Conservation (phyloP, 2,888 invertebrate genomes). For the Drosophila borborema region DNA sequence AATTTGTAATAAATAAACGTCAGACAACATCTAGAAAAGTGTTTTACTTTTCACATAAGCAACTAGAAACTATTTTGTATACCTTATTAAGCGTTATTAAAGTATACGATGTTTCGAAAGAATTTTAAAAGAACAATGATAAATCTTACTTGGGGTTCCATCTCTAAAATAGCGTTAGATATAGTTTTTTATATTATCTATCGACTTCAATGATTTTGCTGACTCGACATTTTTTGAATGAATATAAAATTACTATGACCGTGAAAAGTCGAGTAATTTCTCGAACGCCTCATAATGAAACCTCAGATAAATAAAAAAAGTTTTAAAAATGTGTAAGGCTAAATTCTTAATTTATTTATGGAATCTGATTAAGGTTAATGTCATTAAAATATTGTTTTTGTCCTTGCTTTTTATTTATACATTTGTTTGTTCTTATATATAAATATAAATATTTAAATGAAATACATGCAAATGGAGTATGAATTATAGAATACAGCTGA, state of each 20-base stretch:
- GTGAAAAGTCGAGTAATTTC: not conserved
- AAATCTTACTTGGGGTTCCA: too few relatives aligned
- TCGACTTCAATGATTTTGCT: too few relatives aligned
- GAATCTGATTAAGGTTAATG: conserved; percentile 70
- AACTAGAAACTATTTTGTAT: too few relatives aligned
- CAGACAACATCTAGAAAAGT: too few relatives aligned
- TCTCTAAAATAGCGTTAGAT: too few relatives aligned
- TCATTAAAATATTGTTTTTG: conserved; percentile 52
- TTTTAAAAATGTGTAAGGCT: conserved; percentile 11
- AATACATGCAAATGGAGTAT: conserved; percentile 5
- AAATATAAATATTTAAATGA: conserved; percentile 9
- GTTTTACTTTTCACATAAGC: too few relatives aligned
- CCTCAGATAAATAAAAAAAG: not conserved
- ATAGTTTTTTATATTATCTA: too few relatives aligned
- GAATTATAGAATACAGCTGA: conserved; percentile 7
- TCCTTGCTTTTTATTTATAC: conserved; percentile 40
- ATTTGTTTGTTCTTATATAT: conserved; percentile 21
- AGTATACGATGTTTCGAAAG: too few relatives aligned
- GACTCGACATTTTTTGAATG: not conserved
- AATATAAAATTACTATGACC: not conserved
- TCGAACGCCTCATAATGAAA: not conserved
- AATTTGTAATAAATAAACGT: too few relatives aligned
- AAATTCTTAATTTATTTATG: conserved; percentile 60
- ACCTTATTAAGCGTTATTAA: too few relatives aligned
- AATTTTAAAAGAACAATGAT: too few relatives aligned